A percentile compares a stretch with the other conserved stretches of the same genome.
Conservation (phyloP, 2,797 vertebrate species). For the Phrynocephalus forsythii region DNA sequence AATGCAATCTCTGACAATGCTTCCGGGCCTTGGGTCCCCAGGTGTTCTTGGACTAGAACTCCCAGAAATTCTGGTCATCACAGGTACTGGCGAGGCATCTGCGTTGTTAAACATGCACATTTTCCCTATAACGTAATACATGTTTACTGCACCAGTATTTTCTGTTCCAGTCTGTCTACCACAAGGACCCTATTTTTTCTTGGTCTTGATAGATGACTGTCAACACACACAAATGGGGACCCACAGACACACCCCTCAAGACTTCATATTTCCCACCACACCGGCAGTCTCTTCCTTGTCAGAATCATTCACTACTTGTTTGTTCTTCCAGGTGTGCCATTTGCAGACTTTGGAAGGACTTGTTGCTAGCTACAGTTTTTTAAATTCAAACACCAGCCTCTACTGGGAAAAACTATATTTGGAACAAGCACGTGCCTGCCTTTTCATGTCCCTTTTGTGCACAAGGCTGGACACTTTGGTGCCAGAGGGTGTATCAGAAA, state of each 20-base stretch:
- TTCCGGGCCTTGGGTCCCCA: no score
- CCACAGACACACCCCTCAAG: slow-evolving; percentile 38
- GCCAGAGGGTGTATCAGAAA: slow-evolving; percentile 49
- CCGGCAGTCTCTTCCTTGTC: slow-evolving; percentile 39
- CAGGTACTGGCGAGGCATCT: slow-evolving; percentile 23
- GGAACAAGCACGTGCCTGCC: slow-evolving; percentile 72
- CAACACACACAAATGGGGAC: slow-evolving; percentile 63
- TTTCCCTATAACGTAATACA: slow-evolving; percentile 58
- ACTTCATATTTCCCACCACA: slow-evolving; percentile 66
- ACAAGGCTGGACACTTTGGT: slow-evolving; percentile 61
- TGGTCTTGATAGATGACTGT: slow-evolving; percentile 75
- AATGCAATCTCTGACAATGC: no score
- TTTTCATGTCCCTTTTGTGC: slow-evolving; percentile 70
- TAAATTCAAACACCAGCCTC: slow-evolving; percentile 71
- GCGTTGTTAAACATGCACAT: slow-evolving; percentile 55
- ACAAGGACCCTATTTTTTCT: slow-evolving; percentile 47
- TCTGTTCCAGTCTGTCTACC: slow-evolving; percentile 72
- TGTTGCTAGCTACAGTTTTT: slow-evolving; percentile 75
- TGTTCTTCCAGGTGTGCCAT: slow-evolving; percentile 74
- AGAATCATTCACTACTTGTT: slow-evolving; percentile 60
- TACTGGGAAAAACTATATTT: slow-evolving; percentile 72
- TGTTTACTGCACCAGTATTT: slow-evolving; percentile 64
- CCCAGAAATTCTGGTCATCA: no score
- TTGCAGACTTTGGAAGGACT: slow-evolving; percentile 70
- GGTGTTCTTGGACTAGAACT: no score